A percentile compares a stretch with the other conserved stretches of the same genome.
These are phyloP conservation scores for Pseudomyrmex sp. DNA, from an alignment of 1,140 invertebrate genomes.

Conservation along the genomic window DNA sequence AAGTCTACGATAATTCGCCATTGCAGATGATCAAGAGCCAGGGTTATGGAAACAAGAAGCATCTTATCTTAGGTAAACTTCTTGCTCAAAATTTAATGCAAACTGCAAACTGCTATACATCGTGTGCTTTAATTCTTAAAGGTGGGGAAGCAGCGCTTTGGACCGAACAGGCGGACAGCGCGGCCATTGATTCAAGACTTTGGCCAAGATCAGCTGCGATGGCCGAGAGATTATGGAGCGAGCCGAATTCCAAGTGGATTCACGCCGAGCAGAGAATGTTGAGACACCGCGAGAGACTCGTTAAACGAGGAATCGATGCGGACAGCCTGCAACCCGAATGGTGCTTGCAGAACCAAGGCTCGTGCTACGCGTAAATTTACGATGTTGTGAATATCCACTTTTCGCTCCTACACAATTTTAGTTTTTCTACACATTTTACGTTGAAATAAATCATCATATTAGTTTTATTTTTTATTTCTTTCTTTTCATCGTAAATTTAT, in stretches of 20 bases:
- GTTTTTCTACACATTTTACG: slow-evolving; percentile 18
- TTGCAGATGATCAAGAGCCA: slow-evolving; percentile 83
- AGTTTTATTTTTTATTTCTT: slow-evolving; percentile 2
- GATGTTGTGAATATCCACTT: neutral
- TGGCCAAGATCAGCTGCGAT: slow-evolving; percentile 93
- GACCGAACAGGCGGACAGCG: slow-evolving; percentile 91
- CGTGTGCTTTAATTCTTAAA: slow-evolving; percentile 74
- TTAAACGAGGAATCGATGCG: slow-evolving; percentile 88
- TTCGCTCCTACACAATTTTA: neutral
- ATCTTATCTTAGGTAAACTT: slow-evolving; percentile 86
- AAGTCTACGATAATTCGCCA: slow-evolving; percentile 92
- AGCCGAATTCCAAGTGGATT: slow-evolving; percentile 87
- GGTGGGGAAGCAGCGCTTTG: slow-evolving; percentile 93
- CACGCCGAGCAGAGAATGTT: slow-evolving; percentile 90
- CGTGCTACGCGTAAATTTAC: slow-evolving; percentile 83
- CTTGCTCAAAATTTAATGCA: neutral
- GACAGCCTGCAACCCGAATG: slow-evolving; percentile 92
- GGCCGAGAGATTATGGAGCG: slow-evolving; percentile 92
- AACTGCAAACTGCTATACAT: no score
- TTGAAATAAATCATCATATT: slow-evolving; percentile 19
- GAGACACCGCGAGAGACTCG: slow-evolving; percentile 88
- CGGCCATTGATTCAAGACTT: slow-evolving; percentile 88
- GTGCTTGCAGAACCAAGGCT: slow-evolving; percentile 92
- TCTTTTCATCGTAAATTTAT: neutral
- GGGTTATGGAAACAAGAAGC: slow-evolving; percentile 82